Evolutionary conservation across 92 coral and sea anemone species (phyloP), one percentile per base, ranked within the genome.

Genomic region (Pocillopora meandrina): DNA sequence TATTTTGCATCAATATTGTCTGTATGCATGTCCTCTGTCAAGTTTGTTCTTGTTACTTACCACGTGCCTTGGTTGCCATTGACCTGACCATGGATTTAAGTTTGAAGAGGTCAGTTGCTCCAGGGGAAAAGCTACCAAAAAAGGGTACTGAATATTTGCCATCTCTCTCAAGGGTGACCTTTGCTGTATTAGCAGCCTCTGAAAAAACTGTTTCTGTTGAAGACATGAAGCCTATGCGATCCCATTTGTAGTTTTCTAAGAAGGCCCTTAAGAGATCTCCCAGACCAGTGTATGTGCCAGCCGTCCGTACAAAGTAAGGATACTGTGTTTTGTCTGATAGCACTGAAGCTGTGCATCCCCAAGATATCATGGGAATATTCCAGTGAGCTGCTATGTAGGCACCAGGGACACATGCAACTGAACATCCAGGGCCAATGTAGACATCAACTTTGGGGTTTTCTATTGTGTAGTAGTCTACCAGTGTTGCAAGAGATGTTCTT

Each of bases 341-440:
- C 23, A 35, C 77, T 10, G 93, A 62, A 12, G 89, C 89, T n/a
- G 85, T 21, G 42, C 97, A 93, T 20, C 94, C 97, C 97, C 97
- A 93, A 18, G 97, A 90, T 74, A 93, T 76, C 91, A 93, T 91
- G 12, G 92, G 90, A 34, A 79, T 77, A 74, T 86, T 87, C 97
- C 94, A 93, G 63, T 91, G 85, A 71, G 58, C 84, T 34, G 91
- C 97, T 49, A 93, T 80, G 34, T 88, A 86, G 10, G 92, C 97
- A 18, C 87, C 91, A 61, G 97, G 92, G 14, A 73, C 8, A 69
- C 97, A 93, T 31, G 56, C 94, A 5, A 80, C 84, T 10, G 97
- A 93, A 63, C 97, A 93, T 33, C 93, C 94, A 20, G 97, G 97
- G 55, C 97, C 97, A 77, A 93, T 93, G 81, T 61, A 89, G 35